Percentiles rank a stretch among this genome's conserved stretches.
phyloP scores from a whole-genome alignment of 1,140 invertebrate species.

The Cepaea nemoralis region DNA sequence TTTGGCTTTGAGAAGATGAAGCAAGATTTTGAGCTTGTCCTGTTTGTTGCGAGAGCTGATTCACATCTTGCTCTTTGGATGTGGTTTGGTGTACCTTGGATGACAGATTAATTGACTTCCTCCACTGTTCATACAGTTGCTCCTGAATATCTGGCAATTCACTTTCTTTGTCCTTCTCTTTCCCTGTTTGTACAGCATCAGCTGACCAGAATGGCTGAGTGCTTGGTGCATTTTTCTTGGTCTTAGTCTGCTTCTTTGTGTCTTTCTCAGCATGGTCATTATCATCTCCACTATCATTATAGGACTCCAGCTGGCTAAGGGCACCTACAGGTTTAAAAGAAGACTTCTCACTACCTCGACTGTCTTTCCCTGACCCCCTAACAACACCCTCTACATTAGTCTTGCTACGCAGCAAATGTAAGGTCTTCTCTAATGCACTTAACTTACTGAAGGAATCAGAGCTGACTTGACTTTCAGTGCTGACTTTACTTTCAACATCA shows the following conservation, averaged over 20 bases:
- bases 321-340: neutral
- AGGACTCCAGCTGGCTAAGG: constrained; percentile 37
- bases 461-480: neutral
- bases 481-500: neutral
- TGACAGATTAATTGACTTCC: constrained; percentile 24
- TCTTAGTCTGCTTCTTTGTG: neutral
- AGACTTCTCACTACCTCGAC: too few species aligned
- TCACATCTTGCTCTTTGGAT: constrained; percentile 9
- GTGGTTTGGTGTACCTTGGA: neutral
- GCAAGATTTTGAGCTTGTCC: too few species aligned
- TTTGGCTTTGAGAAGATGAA: neutral
- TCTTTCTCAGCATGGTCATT: constrained; percentile 67
- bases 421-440: constrained; percentile 26
- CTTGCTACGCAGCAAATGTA: constrained; percentile 34
- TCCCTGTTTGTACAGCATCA: neutral
- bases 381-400: neutral
- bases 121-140: constrained; percentile 48
- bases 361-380: neutral
- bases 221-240: neutral
- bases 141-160: constrained; percentile 43
- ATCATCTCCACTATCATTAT: constrained; percentile 60
- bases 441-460: neutral
- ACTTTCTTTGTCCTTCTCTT: neutral
- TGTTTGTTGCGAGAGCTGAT: constrained; percentile 18
- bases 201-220: constrained; percentile 31